Base-by-base conservation (phyloP, 2,888 invertebrate genomes). In the Drosophila merina region DNA sequence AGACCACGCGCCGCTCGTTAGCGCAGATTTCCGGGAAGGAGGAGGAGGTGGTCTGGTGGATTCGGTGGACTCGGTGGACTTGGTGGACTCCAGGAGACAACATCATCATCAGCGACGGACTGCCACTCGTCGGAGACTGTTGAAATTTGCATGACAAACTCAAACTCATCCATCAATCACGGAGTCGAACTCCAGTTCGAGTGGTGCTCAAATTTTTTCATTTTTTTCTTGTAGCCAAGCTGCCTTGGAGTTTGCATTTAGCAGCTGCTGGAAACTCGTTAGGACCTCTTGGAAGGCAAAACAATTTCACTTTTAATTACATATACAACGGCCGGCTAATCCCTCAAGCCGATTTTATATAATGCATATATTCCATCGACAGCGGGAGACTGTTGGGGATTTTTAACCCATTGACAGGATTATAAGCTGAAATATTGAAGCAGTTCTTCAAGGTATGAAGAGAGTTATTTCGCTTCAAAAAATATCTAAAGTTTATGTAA, bases 101-200 rank as follows among this genome's bases (percentile, higher is more conserved):
- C 64, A 70, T 71, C 77, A 72, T 55, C 77, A 57, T 67, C 71
- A 52, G 20, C 36, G 12, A 33, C 8, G 14, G 31, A 57, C 9
- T 26, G 57, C 52, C 54, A 30, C 64, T 54, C 48, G 44, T 42
- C 44, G 55, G 44, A 51, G 59, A 59, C 80, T 76, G 88, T 86
- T 88, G 86, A 74, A 86, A 78, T 88, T 84, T 84, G 88, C 84
- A 84, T 84, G 88, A 88, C 84, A 84, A 86, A 84, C 84, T 88
- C 86, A 84, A 88, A 88, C 84, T 86, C 84, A 84, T 86, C 86
- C 88, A 84, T 84, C 84, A 84, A 84, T 84, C 84, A 88, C 38
- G 72, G 70, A 76, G 58, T 73, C 70, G 62, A 71, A 52, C 75
- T 77, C 58, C 76, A 82, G 72, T 72, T 72, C 64, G 59, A 66